Conservation (phyloP, 2,888 invertebrate species). For the Drosophila siamana region DNA sequence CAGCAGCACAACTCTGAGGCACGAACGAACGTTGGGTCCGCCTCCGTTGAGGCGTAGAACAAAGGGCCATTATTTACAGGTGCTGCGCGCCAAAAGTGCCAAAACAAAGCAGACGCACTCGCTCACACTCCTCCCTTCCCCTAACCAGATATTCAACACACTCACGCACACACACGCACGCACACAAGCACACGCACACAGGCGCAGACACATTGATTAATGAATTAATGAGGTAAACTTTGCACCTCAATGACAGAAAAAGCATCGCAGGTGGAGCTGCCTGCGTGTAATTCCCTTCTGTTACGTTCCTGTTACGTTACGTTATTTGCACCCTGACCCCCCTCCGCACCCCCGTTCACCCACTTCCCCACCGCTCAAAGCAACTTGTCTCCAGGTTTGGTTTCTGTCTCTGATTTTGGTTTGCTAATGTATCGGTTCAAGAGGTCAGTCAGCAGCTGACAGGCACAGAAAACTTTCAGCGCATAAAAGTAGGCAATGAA, state of each 20-base stretch:
- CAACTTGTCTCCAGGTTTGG: conserved; percentile 6
- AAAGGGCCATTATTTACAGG: conserved; percentile 81
- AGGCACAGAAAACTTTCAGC: conserved; percentile 61
- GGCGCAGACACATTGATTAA: conserved; percentile 79
- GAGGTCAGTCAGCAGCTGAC: conserved; percentile 70
- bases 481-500: conserved; percentile 62
- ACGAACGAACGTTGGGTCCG: conserved; percentile 36
- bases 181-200: conserved; percentile 43
- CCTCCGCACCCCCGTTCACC: neutral
- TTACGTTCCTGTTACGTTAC: conserved; percentile 40
- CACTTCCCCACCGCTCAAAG: neutral
- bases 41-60: conserved; percentile 73
- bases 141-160: conserved; percentile 19
- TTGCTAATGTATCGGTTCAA: conserved; percentile 77
- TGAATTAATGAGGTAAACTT: conserved; percentile 80
- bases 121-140: conserved; percentile 40
- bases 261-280: conserved; percentile 54
- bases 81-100: conserved; percentile 80
- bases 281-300: conserved; percentile 59
- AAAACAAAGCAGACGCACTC: conserved; percentile 78
- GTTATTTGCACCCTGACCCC: conserved; percentile 6
- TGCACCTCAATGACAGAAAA: conserved; percentile 80
- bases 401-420: conserved; percentile 70
- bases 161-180: conserved; percentile 30
- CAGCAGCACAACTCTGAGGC: conserved; percentile 26